A percentile compares a stretch with the other conserved stretches of the same genome.
Evolutionary conservation across 2,113 vertebrate genomes (phyloP).

Genomic region (Lucifuga dentata): DNA sequence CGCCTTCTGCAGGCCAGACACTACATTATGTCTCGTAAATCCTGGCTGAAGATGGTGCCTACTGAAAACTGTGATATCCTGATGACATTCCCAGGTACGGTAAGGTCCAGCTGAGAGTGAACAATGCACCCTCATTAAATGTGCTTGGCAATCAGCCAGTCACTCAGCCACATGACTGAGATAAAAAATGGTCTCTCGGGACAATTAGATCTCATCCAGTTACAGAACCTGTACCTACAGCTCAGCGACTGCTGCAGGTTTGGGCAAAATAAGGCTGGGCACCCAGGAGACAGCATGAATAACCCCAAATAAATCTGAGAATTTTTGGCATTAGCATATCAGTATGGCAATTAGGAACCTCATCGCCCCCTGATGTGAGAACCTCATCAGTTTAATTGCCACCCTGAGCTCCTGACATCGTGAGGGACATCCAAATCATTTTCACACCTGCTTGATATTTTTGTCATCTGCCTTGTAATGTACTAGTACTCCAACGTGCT

Average conservation of each 20-base stretch:
- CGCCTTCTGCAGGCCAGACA: constrained; percentile 91
- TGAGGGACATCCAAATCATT: no score
- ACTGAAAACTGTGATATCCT: constrained; percentile 97
- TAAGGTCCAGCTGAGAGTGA: constrained; percentile 6
- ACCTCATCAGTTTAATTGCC: no score
- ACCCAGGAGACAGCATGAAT: no score
- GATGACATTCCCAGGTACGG: constrained; percentile 93
- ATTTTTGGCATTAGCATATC: no score
- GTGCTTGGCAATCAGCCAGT: constrained; percentile 25
- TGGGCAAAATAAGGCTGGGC: no score
- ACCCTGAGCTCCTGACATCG: no score
- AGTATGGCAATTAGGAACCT: no score
- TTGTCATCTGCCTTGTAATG: no score
- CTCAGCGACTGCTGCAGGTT: not conserved
- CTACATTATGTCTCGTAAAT: constrained; percentile 96
- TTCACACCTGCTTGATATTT: no score
- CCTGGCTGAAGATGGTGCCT: constrained; percentile 98
- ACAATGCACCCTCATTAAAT: constrained; percentile 16
- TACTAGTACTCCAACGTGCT: no score
- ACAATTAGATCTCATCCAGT: constrained; percentile 29
- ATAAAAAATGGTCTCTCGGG: constrained; percentile 10
- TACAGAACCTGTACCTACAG: constrained; percentile 12
- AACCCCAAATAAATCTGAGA: no score
- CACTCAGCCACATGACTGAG: not conserved
- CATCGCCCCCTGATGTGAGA: no score